These are phyloP conservation scores for Cerastoderma edule DNA, from an alignment of 2,888 invertebrate species.

Conservation along the genomic window DNA sequence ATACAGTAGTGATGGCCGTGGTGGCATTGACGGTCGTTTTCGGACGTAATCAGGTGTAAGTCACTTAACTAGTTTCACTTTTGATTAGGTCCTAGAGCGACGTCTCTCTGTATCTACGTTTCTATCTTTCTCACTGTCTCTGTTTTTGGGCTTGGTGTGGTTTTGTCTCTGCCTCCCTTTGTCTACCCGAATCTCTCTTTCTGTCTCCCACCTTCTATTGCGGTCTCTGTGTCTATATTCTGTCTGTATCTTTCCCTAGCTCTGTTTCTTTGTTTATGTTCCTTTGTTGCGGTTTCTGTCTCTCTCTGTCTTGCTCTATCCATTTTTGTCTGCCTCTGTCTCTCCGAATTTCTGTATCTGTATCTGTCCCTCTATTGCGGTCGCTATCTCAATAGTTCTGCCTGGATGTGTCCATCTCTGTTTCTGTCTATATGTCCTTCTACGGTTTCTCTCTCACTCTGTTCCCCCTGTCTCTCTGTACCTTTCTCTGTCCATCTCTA, in stretches of 20 bases:
- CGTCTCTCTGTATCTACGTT: neutral
- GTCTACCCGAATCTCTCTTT: constrained; percentile 2
- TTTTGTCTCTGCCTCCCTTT: neutral
- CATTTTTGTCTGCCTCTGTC: neutral
- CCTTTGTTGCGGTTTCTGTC: neutral
- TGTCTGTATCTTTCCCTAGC: neutral
- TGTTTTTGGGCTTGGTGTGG: neutral
- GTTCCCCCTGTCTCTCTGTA: no score
- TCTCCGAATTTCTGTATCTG: no score
- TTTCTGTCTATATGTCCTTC: constrained; percentile 7
- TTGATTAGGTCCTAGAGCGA: neutral
- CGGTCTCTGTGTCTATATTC: neutral
- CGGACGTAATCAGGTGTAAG: no score
- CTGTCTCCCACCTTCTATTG: neutral
- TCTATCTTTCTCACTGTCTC: constrained; percentile 7
- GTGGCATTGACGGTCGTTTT: no score
- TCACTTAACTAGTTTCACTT: no score
- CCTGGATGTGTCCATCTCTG: neutral
- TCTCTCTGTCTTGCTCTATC: constrained; percentile 87
- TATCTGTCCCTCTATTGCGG: no score
- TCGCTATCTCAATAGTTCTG: neutral
- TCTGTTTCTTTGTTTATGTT: neutral
- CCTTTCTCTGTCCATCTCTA: no score
- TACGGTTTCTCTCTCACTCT: no score
- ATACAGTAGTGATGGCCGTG: no score